Conservation (phyloP, 92 coral and sea anemone genomes). For the Metridium senile region DNA sequence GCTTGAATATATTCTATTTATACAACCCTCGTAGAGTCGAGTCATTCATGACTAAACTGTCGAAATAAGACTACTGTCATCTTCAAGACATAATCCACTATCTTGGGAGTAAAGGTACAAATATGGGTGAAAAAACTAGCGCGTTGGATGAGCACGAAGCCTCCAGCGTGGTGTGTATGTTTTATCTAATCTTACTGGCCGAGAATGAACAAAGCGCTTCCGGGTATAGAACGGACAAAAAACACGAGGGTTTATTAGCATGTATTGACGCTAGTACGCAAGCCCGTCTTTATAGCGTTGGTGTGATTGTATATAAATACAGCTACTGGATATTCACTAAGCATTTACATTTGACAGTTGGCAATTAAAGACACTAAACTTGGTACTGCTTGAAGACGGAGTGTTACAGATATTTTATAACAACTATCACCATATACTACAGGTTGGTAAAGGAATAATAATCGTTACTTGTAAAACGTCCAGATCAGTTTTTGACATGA, state of each 20-base stretch:
- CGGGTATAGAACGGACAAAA: conserved; percentile 24
- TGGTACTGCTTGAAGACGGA: neutral
- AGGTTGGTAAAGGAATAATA: neutral
- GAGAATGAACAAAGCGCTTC: conserved; percentile 16
- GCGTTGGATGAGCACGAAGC: neutral
- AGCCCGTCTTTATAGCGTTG: neutral
- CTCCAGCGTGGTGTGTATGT: neutral
- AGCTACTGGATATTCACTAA: neutral
- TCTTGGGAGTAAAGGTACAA: no score
- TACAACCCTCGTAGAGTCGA: neutral
- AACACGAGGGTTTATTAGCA: conserved; percentile 1
- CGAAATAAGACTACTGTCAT: no score
- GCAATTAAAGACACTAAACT: neutral
- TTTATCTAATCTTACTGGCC: neutral
- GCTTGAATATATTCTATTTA: neutral
- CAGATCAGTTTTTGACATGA: no score
- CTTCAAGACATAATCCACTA: no score
- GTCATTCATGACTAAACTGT: no score
- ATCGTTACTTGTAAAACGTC: no score
- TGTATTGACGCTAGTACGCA: neutral
- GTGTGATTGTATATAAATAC: conserved; percentile 13
- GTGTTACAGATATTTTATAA: neutral
- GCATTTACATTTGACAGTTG: neutral
- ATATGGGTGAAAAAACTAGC: no score
- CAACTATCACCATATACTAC: neutral